Evolutionary conservation across 2,888 invertebrate species (phyloP), one percentile per base, ranked within the genome.

Genomic region (Cephus nigrinus): DNA sequence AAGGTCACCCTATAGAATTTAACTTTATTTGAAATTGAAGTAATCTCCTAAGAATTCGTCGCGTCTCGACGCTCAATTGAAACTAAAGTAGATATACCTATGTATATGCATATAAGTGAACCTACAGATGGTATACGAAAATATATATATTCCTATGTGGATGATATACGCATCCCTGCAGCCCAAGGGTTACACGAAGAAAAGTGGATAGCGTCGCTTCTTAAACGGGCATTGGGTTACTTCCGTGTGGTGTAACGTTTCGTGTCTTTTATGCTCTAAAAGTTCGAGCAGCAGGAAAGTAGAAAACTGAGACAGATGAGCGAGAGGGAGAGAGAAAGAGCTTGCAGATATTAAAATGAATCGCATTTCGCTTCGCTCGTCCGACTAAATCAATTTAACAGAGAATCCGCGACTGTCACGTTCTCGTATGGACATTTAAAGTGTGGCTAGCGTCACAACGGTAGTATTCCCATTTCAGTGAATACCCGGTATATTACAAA

Each of bases 241-340:
- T 79, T 79, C 79, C 78, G 78, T 75, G 76, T 68, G 68, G 35
- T 76, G 68, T 68, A 69, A 69, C 35, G 75, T 73, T 75, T 78
- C 76, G 69, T 73, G 78, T 74, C 55, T 55, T 79, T 79, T 79
- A 79, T 76, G 79, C 79, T 74, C 75, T 69, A 35, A 78, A 76
- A 78, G 75, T 78, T 69, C 40, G 75, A 72, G 71, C n/a, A 33
- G 31, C 55, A 55, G 55, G 55, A 55, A 55, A 55, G 23, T 55
- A 55, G 9, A 23, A 55, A 9, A 55, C 55, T 23, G 55, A 55
- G 55, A 23, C 55, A 9, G 55, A 55, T 9, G 55, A 23, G 55
- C 55, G 23, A 5, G 23, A 9, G 23, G 9, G 55, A 5, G 23
- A 3, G 40, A 23, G 23, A 23, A 23, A 5, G 55, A 55, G 23